Conservation (phyloP, 2,888 invertebrate genomes). For the Ferdinandea cuprea region DNA sequence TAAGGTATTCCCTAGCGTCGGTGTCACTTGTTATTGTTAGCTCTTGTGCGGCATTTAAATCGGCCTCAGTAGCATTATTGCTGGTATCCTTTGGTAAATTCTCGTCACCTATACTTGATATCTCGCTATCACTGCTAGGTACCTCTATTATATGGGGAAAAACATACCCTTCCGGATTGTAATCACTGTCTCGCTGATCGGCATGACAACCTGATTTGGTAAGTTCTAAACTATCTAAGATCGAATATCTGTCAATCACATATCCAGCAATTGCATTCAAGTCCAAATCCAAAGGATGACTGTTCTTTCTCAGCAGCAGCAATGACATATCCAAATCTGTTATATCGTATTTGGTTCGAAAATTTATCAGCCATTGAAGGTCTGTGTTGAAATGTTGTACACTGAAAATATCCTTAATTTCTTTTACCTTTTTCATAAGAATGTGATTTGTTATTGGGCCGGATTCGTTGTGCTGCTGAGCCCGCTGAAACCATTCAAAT, state of each 20-base stretch:
- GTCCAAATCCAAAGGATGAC: neutral
- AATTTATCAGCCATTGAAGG: conserved; percentile 29
- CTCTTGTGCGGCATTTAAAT: too few species aligned
- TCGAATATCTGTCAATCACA: conserved; percentile 28
- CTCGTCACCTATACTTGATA: too few species aligned
- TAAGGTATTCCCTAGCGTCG: conserved; percentile 79
- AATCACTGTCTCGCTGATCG: too few species aligned
- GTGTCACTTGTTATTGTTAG: conserved; percentile 73
- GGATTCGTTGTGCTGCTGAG: conserved; percentile 32
- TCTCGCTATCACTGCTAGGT: neutral
- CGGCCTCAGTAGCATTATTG: too few species aligned
- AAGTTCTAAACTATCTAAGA: too few species aligned
- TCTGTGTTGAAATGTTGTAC: conserved; percentile 2
- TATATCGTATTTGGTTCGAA: conserved; percentile 40
- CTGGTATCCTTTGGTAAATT: too few species aligned
- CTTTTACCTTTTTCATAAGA: conserved; percentile 37
- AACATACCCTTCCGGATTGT: neutral
- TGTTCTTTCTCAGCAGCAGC: conserved; percentile 19
- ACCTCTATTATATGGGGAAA: neutral
- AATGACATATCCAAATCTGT: conserved; percentile 51
- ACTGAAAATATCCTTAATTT: conserved; percentile 9
- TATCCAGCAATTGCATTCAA: conserved; percentile 30
- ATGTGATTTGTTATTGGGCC: conserved; percentile 47
- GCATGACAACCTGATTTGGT: too few species aligned
- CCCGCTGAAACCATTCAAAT: conserved; percentile 55